Base-by-base conservation (phyloP, 92 coral and sea anemone species). In the Micromussa lordhowensis region DNA sequence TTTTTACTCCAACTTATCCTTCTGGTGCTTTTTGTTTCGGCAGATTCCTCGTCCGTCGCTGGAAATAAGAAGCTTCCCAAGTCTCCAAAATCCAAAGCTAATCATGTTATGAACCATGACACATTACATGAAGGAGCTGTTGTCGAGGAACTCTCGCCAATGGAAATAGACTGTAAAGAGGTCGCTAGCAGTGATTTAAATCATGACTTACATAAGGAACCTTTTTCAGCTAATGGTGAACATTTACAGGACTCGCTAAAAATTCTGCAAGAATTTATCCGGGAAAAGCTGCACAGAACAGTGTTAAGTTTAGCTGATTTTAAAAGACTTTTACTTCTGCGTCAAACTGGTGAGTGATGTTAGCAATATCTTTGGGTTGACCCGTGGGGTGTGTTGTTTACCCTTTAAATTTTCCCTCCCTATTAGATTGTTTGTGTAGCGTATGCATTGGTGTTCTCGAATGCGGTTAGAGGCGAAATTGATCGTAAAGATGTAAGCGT, bases 241-340 rank as follows among this genome's bases (percentile, higher is more conserved):
- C 94, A 91, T 71, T 87, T 83, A 59, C 92, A 91, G 53, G 93
- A 91, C 89, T 61, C 84, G 68, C 77, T 94, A 31, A 85, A 87
- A 74, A 90, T 82, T 66, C 71, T 97, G 13, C 86, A 94, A 80
- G 95, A 94, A 68, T 97, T 97, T 90, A 97, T 97, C 59, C 86
- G 93, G 79, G 94, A 93, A 61, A 95, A 96, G 91, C 91, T 96
- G 82, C 92, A 94, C 80, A 92, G 95, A 36, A 96, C 98, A 48
- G 94, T 94, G 54, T 86, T 95, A 77, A 96, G 98, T 89, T 94
- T 96, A 81, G 96, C 98, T 16, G 99, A 96, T 77, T 95, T 95
- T 82, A 95, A 96, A 92, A 94, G 89, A 48, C 91, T 96, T 10
- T 85, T 96, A 64, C 89, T 96, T 76, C 92, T 96, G 5, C 91